Base-by-base conservation (phyloP, 2,888 invertebrate genomes). In the Cheilosia pagana region DNA sequence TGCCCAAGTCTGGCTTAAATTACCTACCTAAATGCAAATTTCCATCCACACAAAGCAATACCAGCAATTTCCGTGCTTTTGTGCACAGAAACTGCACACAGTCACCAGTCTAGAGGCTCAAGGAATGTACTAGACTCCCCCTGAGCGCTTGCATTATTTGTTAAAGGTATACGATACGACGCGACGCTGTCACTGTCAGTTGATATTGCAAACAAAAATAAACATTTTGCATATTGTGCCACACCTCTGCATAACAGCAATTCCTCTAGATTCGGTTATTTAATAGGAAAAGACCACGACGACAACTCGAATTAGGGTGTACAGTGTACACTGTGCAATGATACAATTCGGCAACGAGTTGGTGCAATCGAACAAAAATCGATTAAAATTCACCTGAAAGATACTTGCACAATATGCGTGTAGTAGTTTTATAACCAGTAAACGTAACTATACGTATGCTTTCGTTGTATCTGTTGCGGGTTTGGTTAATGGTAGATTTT, bases 371-470 rank as follows among this genome's bases (percentile, higher is more conserved):
- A 78, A 83, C 67, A 55, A 57, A 72, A 83, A 74, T 78, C 78
- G 72, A 83, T 83, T 83, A 55, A 74, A 83, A 83, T 83, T 83
- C 82, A 83, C 77, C 77, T 82, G 81, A 82, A 48, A 71, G 53
- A 48, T 71, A 71, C 52, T 68, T 76, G 68, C 67, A 59, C 59
- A 76, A 76, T 35, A 35, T 43, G 12, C 55, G 19, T 10, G 53
- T 28, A n/a, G 14, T 12, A n/a, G 50, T 16, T 67, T 25, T 35
- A 50, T 55, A 12, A 7, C 7, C 28, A 43, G 14, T 23, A 31
- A n/a, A 19, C 19, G 14, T 23, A 43, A 14, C 25, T 67, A 55
- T 67, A 55, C 53, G 41, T 55, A 63, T 48, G 63, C 23, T 52
- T 39, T 60, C 28, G 43, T 28, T 50, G 50, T 35, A 23, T 39